Percentiles rank a stretch among this genome's conserved stretches.
Conservation (phyloP, 1,140 invertebrate genomes). For the Phymorhynchus buccinoides region DNA sequence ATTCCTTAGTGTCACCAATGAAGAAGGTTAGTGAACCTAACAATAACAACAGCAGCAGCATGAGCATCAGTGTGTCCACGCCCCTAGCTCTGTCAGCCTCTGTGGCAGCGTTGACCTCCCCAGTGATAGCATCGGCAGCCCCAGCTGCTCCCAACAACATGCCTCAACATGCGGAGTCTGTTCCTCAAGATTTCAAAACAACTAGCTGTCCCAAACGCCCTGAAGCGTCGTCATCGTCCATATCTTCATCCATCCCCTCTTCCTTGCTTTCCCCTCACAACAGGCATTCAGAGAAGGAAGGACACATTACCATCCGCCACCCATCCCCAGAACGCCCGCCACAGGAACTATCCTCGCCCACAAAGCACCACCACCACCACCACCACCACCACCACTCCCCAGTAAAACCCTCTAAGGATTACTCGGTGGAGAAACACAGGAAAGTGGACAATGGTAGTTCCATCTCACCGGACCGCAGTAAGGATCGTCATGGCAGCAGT, state of each 20-base stretch:
- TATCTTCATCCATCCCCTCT: not conserved
- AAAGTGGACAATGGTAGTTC: not conserved
- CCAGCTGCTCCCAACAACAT: not conserved
- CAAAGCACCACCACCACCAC: not conserved
- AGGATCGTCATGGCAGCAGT: not conserved
- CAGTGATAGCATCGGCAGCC: not conserved
- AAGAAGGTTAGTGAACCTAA: not conserved
- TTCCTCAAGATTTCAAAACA: not conserved
- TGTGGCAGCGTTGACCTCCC: not conserved
- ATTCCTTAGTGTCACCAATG: not conserved
- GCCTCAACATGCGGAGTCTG: not conserved
- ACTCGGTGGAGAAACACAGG: not conserved
- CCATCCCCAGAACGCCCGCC: not conserved
- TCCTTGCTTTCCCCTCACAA: not conserved
- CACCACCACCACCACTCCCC: not conserved
- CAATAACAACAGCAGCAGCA: slow-evolving; percentile 39
- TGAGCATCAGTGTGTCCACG: slow-evolving; percentile 7
- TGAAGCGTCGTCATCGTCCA: not conserved
- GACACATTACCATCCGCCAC: slow-evolving; percentile 14
- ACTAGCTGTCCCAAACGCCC: not conserved
- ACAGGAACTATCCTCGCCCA: not conserved
- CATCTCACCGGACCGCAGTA: not conserved
- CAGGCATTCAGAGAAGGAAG: not conserved
- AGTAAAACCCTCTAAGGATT: not conserved
- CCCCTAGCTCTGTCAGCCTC: not conserved